A percentile compares a stretch with the other conserved stretches of the same genome.
phyloP scores from a whole-genome alignment of 2,113 vertebrate genomes.

The Cathartes aura region DNA sequence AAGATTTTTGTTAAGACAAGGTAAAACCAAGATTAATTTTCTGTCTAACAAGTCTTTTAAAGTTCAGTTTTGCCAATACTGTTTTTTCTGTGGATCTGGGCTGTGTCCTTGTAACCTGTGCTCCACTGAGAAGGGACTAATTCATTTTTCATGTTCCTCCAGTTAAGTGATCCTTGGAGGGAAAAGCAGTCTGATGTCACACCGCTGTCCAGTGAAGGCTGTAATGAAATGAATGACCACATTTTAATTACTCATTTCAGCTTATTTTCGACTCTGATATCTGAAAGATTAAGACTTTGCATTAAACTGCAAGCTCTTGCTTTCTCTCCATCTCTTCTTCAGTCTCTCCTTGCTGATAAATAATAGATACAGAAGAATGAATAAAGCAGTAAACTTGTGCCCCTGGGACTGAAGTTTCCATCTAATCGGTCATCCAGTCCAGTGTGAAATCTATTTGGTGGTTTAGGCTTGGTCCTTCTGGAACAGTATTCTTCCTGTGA shows the following conservation, averaged over 20 bases:
- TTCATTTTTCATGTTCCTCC: neutral
- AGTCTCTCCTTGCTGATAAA: conserved; percentile 68
- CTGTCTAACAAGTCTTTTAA: neutral
- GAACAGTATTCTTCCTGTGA: conserved; percentile 6
- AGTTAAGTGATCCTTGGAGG: neutral
- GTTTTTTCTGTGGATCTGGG: neutral
- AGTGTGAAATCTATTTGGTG: conserved; percentile 54
- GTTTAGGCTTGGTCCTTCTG: conserved; percentile 27
- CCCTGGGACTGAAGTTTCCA: conserved; percentile 28
- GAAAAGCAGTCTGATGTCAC: neutral
- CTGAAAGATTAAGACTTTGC: conserved; percentile 35
- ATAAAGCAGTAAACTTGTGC: conserved; percentile 47
- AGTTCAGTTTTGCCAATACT: neutral
- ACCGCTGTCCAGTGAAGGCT: neutral
- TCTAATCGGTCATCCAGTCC: conserved; percentile 53
- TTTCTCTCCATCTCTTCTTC: conserved; percentile 21
- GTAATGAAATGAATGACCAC: neutral
- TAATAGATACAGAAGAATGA: conserved; percentile 72
- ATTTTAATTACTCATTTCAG: neutral
- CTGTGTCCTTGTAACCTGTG: neutral
- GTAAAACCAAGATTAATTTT: neutral
- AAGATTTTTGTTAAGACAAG: neutral
- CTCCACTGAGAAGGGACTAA: neutral
- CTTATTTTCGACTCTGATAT: neutral
- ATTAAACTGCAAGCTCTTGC: conserved; percentile 54